Conservation (phyloP, 2,888 invertebrate species). For the Rhingia rostrata region DNA sequence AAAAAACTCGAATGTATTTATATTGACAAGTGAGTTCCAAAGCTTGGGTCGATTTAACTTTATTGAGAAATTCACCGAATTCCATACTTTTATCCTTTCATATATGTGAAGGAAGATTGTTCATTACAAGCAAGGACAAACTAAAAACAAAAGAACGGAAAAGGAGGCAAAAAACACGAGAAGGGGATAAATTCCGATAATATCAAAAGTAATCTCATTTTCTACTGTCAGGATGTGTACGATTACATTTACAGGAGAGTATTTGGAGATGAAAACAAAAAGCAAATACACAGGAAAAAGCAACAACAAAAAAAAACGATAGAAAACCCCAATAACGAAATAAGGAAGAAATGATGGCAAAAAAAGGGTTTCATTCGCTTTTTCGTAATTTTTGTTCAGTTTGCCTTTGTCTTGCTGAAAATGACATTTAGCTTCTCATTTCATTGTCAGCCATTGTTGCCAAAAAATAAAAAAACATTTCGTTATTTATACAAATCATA, state of each 20-base stretch:
- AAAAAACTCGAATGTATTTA: conserved; percentile 49
- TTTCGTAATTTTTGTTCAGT: conserved; percentile 5
- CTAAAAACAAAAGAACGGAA: neutral
- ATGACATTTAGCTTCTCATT: conserved; percentile 55
- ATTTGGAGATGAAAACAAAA: conserved; percentile 13
- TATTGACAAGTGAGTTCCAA: conserved; percentile 45
- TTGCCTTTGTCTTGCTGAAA: conserved; percentile 30
- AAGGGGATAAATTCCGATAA: conserved; percentile 43
- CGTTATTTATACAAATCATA: conserved; percentile 16
- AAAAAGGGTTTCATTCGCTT: conserved; percentile 32
- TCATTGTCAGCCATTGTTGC: conserved; percentile 9
- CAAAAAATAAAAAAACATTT: neutral
- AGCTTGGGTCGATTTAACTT: conserved; percentile 58
- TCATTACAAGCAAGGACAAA: conserved; percentile 12
- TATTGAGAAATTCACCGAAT: conserved; percentile 70
- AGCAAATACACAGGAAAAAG: neutral
- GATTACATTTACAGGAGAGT: conserved; percentile 56
- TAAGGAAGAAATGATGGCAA: conserved; percentile 8
- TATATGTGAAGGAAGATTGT: neutral
- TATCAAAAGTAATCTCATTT: conserved; percentile 69
- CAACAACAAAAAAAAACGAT: conserved; percentile 10
- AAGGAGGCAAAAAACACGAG: neutral
- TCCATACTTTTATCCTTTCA: conserved; percentile 38
- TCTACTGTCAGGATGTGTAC: conserved; percentile 60
- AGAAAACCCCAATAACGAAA: conserved; percentile 14